Percentiles rank a stretch among this genome's conserved stretches.
phyloP scores from a whole-genome alignment of 2,797 vertebrate species.

The Pelochelys cantorii region DNA sequence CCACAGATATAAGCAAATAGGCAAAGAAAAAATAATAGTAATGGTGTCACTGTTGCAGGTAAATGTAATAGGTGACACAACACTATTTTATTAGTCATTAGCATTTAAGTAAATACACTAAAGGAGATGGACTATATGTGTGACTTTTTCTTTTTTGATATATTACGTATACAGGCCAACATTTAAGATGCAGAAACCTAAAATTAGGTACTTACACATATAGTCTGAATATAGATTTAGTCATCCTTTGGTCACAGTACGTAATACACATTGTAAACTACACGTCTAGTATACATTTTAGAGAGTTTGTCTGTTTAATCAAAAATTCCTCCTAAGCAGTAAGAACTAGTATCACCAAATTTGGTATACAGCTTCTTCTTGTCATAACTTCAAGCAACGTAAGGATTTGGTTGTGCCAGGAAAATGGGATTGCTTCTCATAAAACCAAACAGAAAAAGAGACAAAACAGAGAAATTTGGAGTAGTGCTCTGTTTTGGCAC shows the following conservation, averaged over 20 bases:
- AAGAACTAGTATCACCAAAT: too few species aligned
- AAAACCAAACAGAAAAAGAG: too few species aligned
- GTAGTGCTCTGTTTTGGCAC: too few species aligned
- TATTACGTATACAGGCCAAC: not conserved
- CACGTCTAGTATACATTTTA: too few species aligned
- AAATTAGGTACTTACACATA: not conserved
- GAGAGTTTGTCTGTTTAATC: too few species aligned
- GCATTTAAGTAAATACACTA: not conserved
- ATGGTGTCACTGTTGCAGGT: not conserved
- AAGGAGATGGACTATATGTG: not conserved
- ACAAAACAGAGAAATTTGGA: too few species aligned
- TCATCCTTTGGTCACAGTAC: not conserved
- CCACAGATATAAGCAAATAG: constrained; percentile 16
- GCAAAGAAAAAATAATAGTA: constrained; percentile 17
- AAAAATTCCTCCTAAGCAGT: too few species aligned
- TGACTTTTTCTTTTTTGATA: not conserved
- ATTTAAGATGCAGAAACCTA: not conserved
- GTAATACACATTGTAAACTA: not conserved
- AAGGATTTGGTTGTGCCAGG: too few species aligned
- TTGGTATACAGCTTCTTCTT: too few species aligned
- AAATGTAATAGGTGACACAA: not conserved
- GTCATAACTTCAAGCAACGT: too few species aligned
- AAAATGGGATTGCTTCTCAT: too few species aligned
- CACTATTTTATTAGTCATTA: not conserved
- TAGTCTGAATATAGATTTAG: not conserved